These are phyloP conservation scores for Melanotaenia boesemani DNA, from an alignment of 2,797 vertebrate species.

Conservation along the genomic window DNA sequence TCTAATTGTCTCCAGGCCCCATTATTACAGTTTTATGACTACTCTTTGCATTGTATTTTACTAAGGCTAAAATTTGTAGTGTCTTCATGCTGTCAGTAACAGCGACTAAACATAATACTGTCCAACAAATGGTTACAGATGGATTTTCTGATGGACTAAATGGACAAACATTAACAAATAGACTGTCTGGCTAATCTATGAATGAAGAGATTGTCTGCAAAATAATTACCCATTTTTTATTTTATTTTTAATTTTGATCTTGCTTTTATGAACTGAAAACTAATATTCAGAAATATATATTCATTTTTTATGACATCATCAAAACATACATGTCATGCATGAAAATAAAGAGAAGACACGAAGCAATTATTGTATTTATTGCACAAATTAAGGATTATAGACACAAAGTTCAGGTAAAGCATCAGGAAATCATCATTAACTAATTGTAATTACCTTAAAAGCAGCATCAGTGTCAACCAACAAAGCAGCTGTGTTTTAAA, in stretches of 20 bases:
- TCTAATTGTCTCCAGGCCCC: not conserved
- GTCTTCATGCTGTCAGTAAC: not conserved
- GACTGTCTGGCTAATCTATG: not conserved
- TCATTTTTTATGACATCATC: not conserved
- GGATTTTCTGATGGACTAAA: not conserved
- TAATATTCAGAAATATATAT: not conserved
- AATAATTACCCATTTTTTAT: not conserved
- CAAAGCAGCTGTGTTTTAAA: constrained; percentile 55
- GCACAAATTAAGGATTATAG: constrained; percentile 42
- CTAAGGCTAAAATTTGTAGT: too few species aligned
- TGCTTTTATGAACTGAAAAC: not conserved
- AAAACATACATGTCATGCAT: constrained; percentile 26
- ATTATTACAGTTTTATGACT: not conserved
- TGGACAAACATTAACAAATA: not conserved
- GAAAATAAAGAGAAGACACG: constrained; percentile 68
- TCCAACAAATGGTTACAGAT: constrained; percentile 17
- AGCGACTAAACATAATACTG: not conserved
- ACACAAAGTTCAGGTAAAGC: constrained; percentile 47
- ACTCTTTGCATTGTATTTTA: not conserved
- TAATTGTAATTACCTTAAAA: constrained; percentile 59
- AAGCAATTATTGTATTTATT: constrained; percentile 76
- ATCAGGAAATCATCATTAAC: constrained; percentile 62
- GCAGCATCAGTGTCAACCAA: constrained; percentile 31
- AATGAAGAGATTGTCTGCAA: not conserved
- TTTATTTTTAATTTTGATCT: not conserved